Base-by-base conservation (phyloP, 1,140 invertebrate species). In the Bacillus rossius region DNA sequence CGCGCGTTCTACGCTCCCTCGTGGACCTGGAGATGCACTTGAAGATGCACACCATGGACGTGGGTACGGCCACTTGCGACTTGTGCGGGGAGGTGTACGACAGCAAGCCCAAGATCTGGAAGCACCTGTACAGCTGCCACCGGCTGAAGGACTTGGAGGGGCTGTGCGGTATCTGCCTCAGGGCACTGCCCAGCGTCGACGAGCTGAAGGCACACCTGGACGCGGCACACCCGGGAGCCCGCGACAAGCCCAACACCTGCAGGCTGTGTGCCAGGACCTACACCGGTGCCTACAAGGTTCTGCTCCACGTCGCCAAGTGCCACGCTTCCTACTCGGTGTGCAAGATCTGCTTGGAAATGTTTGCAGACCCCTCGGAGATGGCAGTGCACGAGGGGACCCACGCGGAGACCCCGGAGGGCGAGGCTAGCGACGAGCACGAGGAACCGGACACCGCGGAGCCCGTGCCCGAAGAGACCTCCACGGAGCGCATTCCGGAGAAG, bases 231-330 rank as follows among this genome's bases (percentile, higher is more conserved):
- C 67, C 71, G 19, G 69, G 73, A 19, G 71, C 79, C 16, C 62
- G 83, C 2, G 66, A 72, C 4, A 77, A 75, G 29, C 73, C 79
- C 0, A 81, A 80, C 40, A 80, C 79, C 1, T 84, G 81, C 61
- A 77, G 78, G 16, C 77, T 84, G 2, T 84, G 82, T 61, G 82
- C 80, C 0, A 82, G 82, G 64, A 78, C 79, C 45, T 83, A 82
- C 55, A 78, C 79, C 0, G 80, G 76, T 0, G 81, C 81, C 49
- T 81, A 80, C 76, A 84, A 83, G 63, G 79, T 81, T 0, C 78
- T 79, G 16, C 80, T 83, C 62, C 82, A 84, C 60, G 74, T 82
- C n/a, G 80, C 80, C 56, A 82, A 82, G 57, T 79, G 77, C 34
- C 82, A 84, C 57, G 80, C 80, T 0, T 73, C 79, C 51, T 83